Percentiles rank a stretch among this genome's conserved stretches.
phyloP scores from a whole-genome alignment of 1,140 invertebrate species.

The Harpegnathos saltator region DNA sequence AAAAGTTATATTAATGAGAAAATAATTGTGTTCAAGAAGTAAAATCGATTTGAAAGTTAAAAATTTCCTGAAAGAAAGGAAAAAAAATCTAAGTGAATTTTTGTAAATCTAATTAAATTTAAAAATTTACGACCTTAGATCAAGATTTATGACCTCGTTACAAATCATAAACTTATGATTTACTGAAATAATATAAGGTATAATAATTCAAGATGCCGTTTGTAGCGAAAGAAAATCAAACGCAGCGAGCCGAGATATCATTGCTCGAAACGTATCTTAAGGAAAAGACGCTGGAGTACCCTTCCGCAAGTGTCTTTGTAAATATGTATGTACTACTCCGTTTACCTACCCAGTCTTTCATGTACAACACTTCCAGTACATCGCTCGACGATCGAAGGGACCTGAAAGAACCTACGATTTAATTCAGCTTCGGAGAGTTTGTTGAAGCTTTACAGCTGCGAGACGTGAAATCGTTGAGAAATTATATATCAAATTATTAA shows the following conservation, averaged over 20 bases:
- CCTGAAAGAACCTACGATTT: conserved; percentile 24
- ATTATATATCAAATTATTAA: conserved; percentile 18
- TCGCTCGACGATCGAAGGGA: conserved; percentile 5
- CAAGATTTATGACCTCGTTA: background rate
- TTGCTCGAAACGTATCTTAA: conserved; percentile 47
- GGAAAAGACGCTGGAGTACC: conserved; percentile 17
- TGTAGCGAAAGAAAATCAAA: background rate
- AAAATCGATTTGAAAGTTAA: conserved; percentile 6
- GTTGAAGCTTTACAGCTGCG: background rate
- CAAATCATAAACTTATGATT: conserved; percentile 1
- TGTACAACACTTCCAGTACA: conserved; percentile 34
- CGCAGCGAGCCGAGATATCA: background rate
- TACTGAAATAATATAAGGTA: background rate
- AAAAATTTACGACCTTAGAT: too few relatives aligned
- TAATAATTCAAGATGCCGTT: conserved; percentile 5
- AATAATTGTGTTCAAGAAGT: conserved; percentile 1
- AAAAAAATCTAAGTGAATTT: too few relatives aligned
- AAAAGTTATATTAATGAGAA: conserved; percentile 12
- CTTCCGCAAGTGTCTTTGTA: conserved; percentile 71
- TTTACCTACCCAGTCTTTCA: conserved; percentile 80
- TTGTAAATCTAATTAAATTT: too few relatives aligned
- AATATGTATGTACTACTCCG: conserved; percentile 79
- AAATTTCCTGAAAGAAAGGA: background rate
- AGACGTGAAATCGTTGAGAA: background rate
- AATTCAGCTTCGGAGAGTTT: background rate